phyloP scores from a whole-genome alignment of 2,113 vertebrate species.

The Gila orcuttii region DNA sequence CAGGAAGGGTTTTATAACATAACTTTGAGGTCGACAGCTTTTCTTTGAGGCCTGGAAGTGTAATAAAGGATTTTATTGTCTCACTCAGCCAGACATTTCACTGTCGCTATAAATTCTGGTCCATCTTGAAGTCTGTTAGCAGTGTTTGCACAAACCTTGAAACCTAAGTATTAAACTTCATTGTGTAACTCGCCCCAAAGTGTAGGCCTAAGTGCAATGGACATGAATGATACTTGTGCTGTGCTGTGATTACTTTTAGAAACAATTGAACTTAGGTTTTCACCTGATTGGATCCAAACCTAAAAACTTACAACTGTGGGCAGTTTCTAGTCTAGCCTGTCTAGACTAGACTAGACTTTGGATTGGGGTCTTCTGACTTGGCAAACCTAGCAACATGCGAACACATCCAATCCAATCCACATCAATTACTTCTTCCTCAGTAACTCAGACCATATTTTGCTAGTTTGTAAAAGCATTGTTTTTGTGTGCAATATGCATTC shows the following conservation, averaged over 20 bases:
- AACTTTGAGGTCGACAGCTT: neutral
- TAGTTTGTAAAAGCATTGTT: neutral
- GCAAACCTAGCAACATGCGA: neutral
- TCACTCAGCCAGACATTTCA: slow-evolving; percentile 5
- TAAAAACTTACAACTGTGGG: neutral
- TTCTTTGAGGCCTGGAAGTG: slow-evolving; percentile 8
- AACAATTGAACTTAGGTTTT: neutral
- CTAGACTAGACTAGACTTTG: neutral
- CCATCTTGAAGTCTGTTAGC: neutral
- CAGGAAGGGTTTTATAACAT: neutral
- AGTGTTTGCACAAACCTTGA: slow-evolving; percentile 1
- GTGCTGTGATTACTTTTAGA: neutral
- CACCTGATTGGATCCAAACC: neutral
- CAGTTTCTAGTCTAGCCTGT: neutral
- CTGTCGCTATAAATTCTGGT: neutral
- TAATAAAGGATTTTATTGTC: slow-evolving; percentile 5
- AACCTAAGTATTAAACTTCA: neutral
- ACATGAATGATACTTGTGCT: neutral
- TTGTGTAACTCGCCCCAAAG: neutral
- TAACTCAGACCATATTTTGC: neutral
- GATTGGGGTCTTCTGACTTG: neutral
- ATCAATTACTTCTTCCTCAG: too few species aligned
- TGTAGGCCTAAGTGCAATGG: neutral
- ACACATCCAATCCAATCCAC: neutral
- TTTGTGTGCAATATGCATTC: neutral